Evolutionary conservation across 2,888 invertebrate species (phyloP).

Genomic region (Nematopogon swammerdamellus): DNA sequence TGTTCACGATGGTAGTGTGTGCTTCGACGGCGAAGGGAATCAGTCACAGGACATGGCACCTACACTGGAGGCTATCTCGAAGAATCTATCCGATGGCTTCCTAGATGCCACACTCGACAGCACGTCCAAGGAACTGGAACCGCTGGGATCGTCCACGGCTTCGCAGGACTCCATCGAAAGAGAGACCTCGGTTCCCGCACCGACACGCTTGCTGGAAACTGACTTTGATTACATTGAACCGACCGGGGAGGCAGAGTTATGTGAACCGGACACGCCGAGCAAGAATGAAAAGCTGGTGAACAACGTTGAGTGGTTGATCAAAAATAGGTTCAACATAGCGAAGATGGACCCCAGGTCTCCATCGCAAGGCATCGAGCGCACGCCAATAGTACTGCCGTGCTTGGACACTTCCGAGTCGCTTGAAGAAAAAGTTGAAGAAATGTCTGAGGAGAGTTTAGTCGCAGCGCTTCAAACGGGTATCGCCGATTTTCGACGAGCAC

Average conservation of each 20-base stretch:
- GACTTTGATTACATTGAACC: slow-evolving; percentile 59
- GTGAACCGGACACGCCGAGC: too few species aligned
- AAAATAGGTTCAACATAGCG: slow-evolving; percentile 22
- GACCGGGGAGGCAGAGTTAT: slow-evolving; percentile 10
- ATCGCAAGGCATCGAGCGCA: slow-evolving; percentile 43
- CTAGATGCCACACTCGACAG: slow-evolving; percentile 34
- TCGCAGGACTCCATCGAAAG: slow-evolving; percentile 37
- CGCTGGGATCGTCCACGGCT: slow-evolving; percentile 39
- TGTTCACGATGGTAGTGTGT: background rate
- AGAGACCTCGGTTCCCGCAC: slow-evolving; percentile 30
- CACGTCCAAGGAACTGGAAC: slow-evolving; percentile 30
- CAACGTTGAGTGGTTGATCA: too few species aligned
- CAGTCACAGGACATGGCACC: background rate
- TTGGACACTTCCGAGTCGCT: slow-evolving; percentile 13
- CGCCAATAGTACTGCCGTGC: slow-evolving; percentile 38
- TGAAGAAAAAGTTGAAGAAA: slow-evolving; percentile 39
- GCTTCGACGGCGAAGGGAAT: background rate
- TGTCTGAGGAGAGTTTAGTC: slow-evolving; percentile 45
- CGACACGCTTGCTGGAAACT: slow-evolving; percentile 53
- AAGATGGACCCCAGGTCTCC: slow-evolving; percentile 47
- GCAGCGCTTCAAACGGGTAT: slow-evolving; percentile 40
- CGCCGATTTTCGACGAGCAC: slow-evolving; percentile 23
- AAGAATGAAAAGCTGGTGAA: too few species aligned
- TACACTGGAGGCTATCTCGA: slow-evolving; percentile 17
- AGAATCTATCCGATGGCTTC: slow-evolving; percentile 38